Evolutionary conservation across 2,888 invertebrate species (phyloP).

Genomic region (Odontomyia ornata): DNA sequence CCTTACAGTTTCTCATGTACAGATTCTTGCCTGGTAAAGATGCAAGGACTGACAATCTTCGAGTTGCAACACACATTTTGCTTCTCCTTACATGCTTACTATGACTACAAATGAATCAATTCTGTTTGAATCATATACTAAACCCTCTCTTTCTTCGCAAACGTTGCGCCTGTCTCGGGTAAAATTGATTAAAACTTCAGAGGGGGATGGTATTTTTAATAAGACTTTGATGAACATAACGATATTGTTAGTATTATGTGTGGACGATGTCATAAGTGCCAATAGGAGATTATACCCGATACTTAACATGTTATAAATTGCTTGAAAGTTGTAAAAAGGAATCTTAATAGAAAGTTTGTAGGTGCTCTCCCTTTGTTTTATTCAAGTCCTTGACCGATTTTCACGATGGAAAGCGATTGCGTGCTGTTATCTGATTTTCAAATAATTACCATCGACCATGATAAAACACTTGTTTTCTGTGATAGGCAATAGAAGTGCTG

Average conservation of each 20-base stretch:
- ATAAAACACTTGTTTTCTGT: background rate
- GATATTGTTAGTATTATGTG: background rate
- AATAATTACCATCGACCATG: background rate
- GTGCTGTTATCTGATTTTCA: too few species aligned
- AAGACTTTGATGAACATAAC: background rate
- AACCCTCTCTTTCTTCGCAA: background rate
- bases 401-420: background rate
- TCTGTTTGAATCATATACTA: too few species aligned
- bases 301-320: background rate
- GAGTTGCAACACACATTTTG: too few species aligned
- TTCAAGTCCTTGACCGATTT: background rate
- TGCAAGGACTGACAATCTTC: too few species aligned
- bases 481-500: background rate
- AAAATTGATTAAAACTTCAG: slow-evolving; percentile 2
- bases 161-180: background rate
- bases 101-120: too few species aligned
- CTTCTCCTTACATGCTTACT: too few species aligned
- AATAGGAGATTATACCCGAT: background rate
- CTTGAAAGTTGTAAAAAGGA: background rate
- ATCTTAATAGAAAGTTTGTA: background rate
- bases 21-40: too few species aligned
- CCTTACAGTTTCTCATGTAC: too few species aligned
- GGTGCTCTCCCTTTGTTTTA: background rate
- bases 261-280: background rate
- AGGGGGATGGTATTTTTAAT: background rate